Conservation (phyloP, 2,888 invertebrate genomes). For the Euphydryas editha region DNA sequence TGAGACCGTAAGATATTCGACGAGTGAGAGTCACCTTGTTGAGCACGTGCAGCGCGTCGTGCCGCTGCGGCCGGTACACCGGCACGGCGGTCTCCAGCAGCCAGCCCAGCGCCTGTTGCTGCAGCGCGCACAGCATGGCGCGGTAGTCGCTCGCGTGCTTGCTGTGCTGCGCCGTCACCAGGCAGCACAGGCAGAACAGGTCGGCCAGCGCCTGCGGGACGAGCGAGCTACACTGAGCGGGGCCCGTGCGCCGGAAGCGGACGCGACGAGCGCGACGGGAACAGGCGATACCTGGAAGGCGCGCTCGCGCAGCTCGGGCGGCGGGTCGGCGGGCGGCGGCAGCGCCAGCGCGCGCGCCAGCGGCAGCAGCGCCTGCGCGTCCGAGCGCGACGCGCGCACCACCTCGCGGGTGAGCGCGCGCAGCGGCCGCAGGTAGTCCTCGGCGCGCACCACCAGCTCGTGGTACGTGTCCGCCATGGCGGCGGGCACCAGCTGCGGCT, state of each 20-base stretch:
- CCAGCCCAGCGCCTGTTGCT: slow-evolving; percentile 95
- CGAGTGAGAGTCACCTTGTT: slow-evolving; percentile 83
- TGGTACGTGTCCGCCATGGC: slow-evolving; percentile 92
- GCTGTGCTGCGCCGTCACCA: slow-evolving; percentile 87
- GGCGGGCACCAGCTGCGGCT: slow-evolving; percentile 91
- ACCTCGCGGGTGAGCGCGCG: slow-evolving; percentile 94
- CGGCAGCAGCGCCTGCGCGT: slow-evolving; percentile 90
- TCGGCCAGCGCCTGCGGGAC: slow-evolving; percentile 87
- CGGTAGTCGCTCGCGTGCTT: slow-evolving; percentile 75
- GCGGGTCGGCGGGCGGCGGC: slow-evolving; percentile 84
- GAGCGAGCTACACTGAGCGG: too few relatives aligned
- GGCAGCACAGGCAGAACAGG: slow-evolving; percentile 92
- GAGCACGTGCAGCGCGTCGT: slow-evolving; percentile 90
- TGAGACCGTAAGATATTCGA: not conserved
- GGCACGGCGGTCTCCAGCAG: slow-evolving; percentile 91
- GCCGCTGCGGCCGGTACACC: slow-evolving; percentile 87
- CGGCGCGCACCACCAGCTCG: slow-evolving; percentile 93
- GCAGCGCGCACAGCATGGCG: slow-evolving; percentile 84
- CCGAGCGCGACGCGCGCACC: slow-evolving; percentile 91
- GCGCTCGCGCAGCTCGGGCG: slow-evolving; percentile 88
- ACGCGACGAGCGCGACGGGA: too few relatives aligned
- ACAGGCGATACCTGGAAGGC: slow-evolving; percentile 89
- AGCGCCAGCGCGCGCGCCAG: slow-evolving; percentile 91
- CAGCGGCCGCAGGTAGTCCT: slow-evolving; percentile 95
- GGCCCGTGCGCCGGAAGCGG: too few relatives aligned